Percentiles rank a stretch among this genome's conserved stretches.
These are phyloP conservation scores for Ianthella basta DNA, from an alignment of 37 sponge, comb jelly and placozoan species.

Conservation along the genomic window DNA sequence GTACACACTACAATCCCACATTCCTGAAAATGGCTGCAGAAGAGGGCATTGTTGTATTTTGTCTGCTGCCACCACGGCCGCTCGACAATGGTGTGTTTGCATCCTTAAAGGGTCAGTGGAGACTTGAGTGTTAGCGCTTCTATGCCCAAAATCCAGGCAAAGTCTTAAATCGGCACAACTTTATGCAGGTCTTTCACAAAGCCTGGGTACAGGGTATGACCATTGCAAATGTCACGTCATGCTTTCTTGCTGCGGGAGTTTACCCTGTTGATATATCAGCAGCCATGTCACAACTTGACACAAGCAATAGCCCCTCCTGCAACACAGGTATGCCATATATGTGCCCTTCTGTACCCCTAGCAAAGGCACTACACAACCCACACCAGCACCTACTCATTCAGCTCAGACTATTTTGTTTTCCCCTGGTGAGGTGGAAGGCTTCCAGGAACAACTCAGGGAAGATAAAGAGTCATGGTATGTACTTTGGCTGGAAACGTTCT, in stretches of 20 bases:
- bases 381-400: not conserved
- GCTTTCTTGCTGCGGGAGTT: not conserved
- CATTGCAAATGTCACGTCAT: not conserved
- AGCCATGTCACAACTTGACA: not conserved
- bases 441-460: not conserved
- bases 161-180: not conserved
- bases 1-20: not conserved
- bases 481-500: not conserved
- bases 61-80: not conserved
- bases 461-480: not conserved
- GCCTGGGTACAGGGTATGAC: not conserved
- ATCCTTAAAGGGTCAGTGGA: not conserved
- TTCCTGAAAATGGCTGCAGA: conserved; percentile 1
- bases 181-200: conserved; percentile 2
- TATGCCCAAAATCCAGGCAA: not conserved
- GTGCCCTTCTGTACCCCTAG: not conserved
- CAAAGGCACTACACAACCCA: not conserved
- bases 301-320: not conserved
- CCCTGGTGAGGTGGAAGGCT: not conserved
- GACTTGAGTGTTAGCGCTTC: not conserved
- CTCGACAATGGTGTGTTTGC: not conserved
- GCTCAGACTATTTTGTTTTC: not conserved
- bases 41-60: not conserved
- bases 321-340: not conserved
- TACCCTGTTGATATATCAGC: not conserved